phyloP scores from a whole-genome alignment of 2,888 invertebrate genomes.

The Nomada lathburiana region DNA sequence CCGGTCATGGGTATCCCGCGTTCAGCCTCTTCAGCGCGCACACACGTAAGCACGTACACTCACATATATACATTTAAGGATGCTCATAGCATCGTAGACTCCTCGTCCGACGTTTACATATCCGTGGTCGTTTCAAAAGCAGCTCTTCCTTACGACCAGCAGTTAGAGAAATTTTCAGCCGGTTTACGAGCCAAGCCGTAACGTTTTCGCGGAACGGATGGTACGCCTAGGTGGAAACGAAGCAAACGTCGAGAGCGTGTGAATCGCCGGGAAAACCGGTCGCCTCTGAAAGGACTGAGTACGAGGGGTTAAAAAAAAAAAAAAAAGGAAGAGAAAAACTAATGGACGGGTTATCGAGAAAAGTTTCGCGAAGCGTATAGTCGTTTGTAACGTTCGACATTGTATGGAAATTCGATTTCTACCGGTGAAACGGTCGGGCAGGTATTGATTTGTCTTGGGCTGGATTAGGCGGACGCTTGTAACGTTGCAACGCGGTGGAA shows the following conservation, averaged over 20 bases:
- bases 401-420: slow-evolving; percentile 41
- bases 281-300: neutral
- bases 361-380: slow-evolving; percentile 20
- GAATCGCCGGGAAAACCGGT: neutral
- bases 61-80: slow-evolving; percentile 20
- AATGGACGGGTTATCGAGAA: slow-evolving; percentile 9
- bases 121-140: slow-evolving; percentile 32
- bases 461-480: slow-evolving; percentile 18
- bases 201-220: slow-evolving; percentile 47
- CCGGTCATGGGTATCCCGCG: slow-evolving; percentile 1
- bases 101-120: slow-evolving; percentile 49
- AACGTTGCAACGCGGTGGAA: neutral
- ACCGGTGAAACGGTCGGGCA: slow-evolving; percentile 9
- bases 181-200: slow-evolving; percentile 52
- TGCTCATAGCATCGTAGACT: neutral
- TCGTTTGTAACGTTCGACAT: slow-evolving; percentile 20
- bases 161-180: slow-evolving; percentile 62
- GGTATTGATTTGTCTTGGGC: slow-evolving; percentile 31
- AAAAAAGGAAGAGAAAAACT: neutral
- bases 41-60: neutral
- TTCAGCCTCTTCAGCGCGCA: neutral
- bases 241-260: slow-evolving; percentile 1
- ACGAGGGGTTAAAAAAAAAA: neutral
- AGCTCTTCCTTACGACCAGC: slow-evolving; percentile 53
- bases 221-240: slow-evolving; percentile 21